Evolutionary conservation across 2,797 vertebrate species (phyloP).

Genomic region (Phalanger gymnotis): DNA sequence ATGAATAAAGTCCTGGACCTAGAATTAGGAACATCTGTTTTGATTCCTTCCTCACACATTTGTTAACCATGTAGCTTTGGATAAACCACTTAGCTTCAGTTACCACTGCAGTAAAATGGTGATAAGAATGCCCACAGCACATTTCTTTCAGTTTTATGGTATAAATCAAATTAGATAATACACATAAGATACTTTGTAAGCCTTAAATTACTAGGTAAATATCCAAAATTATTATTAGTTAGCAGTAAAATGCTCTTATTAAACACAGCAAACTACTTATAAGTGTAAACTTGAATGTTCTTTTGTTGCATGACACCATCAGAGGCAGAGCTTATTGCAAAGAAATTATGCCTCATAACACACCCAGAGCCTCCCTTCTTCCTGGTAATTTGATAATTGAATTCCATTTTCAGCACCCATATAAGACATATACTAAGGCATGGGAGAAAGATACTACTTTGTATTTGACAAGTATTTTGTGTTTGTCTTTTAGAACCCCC

Average conservation of each 20-base stretch:
- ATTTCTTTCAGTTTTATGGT: background rate
- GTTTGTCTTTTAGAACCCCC: background rate
- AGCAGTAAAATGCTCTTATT: constrained; percentile 79
- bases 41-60: background rate
- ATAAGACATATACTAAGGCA: constrained; percentile 32
- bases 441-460: constrained; percentile 39
- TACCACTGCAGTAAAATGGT: background rate
- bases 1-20: background rate
- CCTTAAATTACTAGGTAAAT: background rate
- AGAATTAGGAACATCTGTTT: background rate
- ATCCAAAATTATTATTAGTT: constrained; percentile 38
- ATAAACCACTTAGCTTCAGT: background rate
- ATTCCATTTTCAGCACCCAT: constrained; percentile 54
- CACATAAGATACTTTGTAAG: background rate
- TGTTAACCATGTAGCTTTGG: background rate
- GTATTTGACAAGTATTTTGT: constrained; percentile 21
- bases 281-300: constrained; percentile 50
- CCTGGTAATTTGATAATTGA: constrained; percentile 57
- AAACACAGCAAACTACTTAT: constrained; percentile 78
- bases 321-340: constrained; percentile 71
- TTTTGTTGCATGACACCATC: constrained; percentile 45
- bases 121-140: background rate
- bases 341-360: constrained; percentile 11
- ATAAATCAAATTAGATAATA: background rate
- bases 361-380: constrained; percentile 55